Conservation (phyloP, 2,888 invertebrate species). For the Schizaphis graminum region DNA sequence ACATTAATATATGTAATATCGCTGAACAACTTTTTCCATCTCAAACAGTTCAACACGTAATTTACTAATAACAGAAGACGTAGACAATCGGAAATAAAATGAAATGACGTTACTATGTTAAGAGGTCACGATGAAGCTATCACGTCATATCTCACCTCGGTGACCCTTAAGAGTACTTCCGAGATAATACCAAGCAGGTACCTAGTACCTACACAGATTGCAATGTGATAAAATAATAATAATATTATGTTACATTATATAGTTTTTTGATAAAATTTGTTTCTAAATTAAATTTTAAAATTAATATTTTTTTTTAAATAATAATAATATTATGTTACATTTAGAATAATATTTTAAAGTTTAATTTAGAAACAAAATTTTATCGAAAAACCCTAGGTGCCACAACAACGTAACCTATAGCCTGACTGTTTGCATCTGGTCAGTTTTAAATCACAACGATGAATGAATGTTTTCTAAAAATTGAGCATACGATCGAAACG, state of each 20-base stretch:
- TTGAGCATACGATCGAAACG: neutral
- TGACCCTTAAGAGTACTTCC: neutral
- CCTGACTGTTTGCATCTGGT: neutral
- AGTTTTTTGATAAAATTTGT: neutral
- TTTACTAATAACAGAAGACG: neutral
- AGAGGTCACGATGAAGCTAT: neutral
- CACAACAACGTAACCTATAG: neutral
- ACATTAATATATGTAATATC: neutral
- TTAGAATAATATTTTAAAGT: neutral
- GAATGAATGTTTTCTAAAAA: neutral
- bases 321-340: too few relatives aligned
- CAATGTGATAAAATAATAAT: neutral
- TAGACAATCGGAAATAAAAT: constrained; percentile 18
- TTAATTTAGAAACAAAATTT: neutral
- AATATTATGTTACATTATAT: neutral
- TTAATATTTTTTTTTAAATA: neutral
- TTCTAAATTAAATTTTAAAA: neutral
- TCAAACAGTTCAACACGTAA: neutral
- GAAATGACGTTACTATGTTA: constrained; percentile 11
- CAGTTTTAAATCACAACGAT: neutral
- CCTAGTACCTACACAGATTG: neutral
- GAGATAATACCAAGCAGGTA: neutral
- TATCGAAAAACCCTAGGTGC: neutral
- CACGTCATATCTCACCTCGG: neutral
- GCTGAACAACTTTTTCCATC: neutral